These are phyloP conservation scores for Rambutsinella grinnellia DNA, from an alignment of 2,888 invertebrate species.

Conservation along the genomic window DNA sequence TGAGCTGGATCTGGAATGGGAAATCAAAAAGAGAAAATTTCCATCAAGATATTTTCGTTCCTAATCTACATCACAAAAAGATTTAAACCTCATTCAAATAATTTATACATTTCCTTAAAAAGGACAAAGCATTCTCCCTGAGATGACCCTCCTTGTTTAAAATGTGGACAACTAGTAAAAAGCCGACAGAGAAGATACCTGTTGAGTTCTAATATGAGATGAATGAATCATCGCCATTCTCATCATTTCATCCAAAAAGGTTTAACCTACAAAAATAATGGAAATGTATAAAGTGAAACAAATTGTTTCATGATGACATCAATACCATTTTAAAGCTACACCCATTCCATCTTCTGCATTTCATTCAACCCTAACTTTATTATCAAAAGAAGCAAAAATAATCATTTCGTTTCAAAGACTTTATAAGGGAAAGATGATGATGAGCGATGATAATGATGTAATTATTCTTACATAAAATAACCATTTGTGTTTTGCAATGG, in stretches of 20 bases:
- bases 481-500: constrained; percentile 2
- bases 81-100: constrained; percentile 14
- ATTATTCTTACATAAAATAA: constrained; percentile 20
- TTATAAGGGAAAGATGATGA: neutral
- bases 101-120: constrained; percentile 37
- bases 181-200: constrained; percentile 46
- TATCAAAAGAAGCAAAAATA: neutral
- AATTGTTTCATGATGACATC: constrained; percentile 30
- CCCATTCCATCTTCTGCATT: neutral
- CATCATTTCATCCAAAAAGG: neutral
- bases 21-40: too few species aligned
- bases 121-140: constrained; percentile 38
- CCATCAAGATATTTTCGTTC: too few species aligned
- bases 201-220: constrained; percentile 27
- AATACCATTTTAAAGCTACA: constrained; percentile 5
- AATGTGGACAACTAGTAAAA: constrained; percentile 33
- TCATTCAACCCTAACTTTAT: neutral
- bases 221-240: constrained; percentile 16
- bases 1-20: too few species aligned
- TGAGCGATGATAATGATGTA: constrained; percentile 32
- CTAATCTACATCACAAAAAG: constrained; percentile 28
- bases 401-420: neutral
- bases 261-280: neutral
- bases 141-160: neutral
- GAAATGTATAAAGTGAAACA: neutral